These are phyloP conservation scores for Perizoma affinitatum DNA, from an alignment of 2,888 invertebrate species.

Conservation along the genomic window DNA sequence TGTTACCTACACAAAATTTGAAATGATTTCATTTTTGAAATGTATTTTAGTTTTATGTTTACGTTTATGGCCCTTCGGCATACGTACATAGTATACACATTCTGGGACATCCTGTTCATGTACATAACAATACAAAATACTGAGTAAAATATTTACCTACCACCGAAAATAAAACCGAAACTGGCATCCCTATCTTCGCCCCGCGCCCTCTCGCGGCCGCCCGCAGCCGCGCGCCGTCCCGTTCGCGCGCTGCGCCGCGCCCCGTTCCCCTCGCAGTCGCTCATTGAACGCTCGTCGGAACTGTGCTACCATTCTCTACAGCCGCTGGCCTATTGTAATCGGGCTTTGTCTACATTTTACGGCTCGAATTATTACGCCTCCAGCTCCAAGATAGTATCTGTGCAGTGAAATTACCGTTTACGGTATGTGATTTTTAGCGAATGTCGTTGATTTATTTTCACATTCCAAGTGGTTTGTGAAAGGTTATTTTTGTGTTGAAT, in stretches of 20 bases:
- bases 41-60: too few relatives aligned
- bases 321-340: conserved; percentile 63
- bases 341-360: conserved; percentile 72
- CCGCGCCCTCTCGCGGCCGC: conserved; percentile 43
- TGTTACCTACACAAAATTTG: too few relatives aligned
- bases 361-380: conserved; percentile 60
- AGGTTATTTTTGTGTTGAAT: conserved; percentile 84
- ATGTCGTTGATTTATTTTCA: conserved; percentile 68
- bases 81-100: too few relatives aligned
- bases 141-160: neutral
- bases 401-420: conserved; percentile 78
- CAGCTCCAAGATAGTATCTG: conserved; percentile 68
- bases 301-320: conserved; percentile 62
- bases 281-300: conserved; percentile 71
- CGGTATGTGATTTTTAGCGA: conserved; percentile 75
- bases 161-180: conserved; percentile 22
- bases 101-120: too few relatives aligned
- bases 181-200: conserved; percentile 49
- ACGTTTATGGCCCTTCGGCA: too few relatives aligned
- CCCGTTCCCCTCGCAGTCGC: conserved; percentile 66
- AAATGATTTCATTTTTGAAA: too few relatives aligned
- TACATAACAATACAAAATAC: too few relatives aligned
- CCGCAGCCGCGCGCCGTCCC: conserved; percentile 37
- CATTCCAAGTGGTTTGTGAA: conserved; percentile 76
- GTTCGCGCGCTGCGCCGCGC: conserved; percentile 26